phyloP scores from a whole-genome alignment of 2,888 invertebrate genomes.

The Torymus aiolomorphi region DNA sequence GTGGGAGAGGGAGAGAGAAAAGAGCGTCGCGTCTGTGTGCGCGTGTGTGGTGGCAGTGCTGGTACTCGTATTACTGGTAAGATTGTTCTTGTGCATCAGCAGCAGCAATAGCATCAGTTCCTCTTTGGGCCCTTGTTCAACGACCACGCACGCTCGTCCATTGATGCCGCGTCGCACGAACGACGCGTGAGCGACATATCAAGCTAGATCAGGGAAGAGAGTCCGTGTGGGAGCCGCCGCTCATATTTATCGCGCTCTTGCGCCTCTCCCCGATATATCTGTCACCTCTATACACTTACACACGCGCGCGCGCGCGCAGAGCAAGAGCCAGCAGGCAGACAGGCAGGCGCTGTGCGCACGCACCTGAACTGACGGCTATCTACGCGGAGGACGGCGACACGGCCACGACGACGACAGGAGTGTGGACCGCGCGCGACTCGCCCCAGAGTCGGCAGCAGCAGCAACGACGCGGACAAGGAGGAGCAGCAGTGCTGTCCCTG shows the following conservation, averaged over 20 bases:
- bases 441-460: neutral
- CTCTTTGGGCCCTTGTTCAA: too few relatives aligned
- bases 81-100: neutral
- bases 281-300: neutral
- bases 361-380: constrained; percentile 23
- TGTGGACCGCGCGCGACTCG: too few relatives aligned
- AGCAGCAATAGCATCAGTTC: too few relatives aligned
- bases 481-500: constrained; percentile 28
- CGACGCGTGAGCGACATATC: too few relatives aligned
- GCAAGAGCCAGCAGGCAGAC: neutral
- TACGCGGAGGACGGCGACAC: neutral
- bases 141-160: too few relatives aligned
- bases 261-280: too few relatives aligned
- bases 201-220: neutral
- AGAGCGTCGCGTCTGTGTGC: neutral
- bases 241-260: neutral
- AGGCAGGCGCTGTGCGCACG: neutral
- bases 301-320: neutral
- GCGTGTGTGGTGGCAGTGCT: neutral
- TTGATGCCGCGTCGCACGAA: too few relatives aligned
- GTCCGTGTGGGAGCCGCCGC: constrained; percentile 1
- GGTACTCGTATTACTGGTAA: too few relatives aligned
- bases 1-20: neutral
- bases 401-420: constrained; percentile 14
- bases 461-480: constrained; percentile 40